These are phyloP conservation scores for Xenopus borealis DNA, from an alignment of 2,113 vertebrate genomes.

Conservation along the genomic window DNA sequence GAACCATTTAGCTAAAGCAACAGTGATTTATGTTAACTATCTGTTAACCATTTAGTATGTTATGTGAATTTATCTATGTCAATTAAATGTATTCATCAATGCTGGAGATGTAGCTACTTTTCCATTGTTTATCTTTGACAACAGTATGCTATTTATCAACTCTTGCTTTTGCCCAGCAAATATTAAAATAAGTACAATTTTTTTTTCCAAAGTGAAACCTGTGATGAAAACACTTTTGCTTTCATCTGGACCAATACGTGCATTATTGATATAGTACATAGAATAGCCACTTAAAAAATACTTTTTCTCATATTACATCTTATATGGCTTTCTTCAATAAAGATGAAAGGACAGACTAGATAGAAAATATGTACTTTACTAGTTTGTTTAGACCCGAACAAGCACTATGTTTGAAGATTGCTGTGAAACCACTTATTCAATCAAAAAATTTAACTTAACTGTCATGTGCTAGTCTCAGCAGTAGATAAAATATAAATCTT, in stretches of 20 bases:
- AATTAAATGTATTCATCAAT: too few species aligned
- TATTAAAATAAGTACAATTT: slow-evolving; percentile 26
- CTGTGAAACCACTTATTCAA: slow-evolving; percentile 45
- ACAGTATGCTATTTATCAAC: background rate
- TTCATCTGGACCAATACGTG: slow-evolving; percentile 33
- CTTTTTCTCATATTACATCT: slow-evolving; percentile 27
- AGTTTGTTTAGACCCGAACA: slow-evolving; percentile 42
- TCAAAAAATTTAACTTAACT: slow-evolving; percentile 44
- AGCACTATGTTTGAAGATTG: slow-evolving; percentile 42
- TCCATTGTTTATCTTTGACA: too few species aligned
- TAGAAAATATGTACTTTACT: slow-evolving; percentile 42
- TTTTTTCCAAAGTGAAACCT: slow-evolving; percentile 18
- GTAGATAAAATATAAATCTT: slow-evolving; percentile 30
- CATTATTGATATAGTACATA: slow-evolving; percentile 34
- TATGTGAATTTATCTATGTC: too few species aligned
- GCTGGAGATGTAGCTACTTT: too few species aligned
- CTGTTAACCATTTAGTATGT: too few species aligned
- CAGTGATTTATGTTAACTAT: too few species aligned
- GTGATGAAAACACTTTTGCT: slow-evolving; percentile 38
- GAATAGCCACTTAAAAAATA: slow-evolving; percentile 40
- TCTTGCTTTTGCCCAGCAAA: background rate
- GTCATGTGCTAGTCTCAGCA: slow-evolving; percentile 36
- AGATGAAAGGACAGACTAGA: slow-evolving; percentile 44
- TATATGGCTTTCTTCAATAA: slow-evolving; percentile 37
- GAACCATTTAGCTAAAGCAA: too few species aligned